Conservation (phyloP, 37 sponge, comb jelly and placozoan species). For the Aplysina aerophoba region DNA sequence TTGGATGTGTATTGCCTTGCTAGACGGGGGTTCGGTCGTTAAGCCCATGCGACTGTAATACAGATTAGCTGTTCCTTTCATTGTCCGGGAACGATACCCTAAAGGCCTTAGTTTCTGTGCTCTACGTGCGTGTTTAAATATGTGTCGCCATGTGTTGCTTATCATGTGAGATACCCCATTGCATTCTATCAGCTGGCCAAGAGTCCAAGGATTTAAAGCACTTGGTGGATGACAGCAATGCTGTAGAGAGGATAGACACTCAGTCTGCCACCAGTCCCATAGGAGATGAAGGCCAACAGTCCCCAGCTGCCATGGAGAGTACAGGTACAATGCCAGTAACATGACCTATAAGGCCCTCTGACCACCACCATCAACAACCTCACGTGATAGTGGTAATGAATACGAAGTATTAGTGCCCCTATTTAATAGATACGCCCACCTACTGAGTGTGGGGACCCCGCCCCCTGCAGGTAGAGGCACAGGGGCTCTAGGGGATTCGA, state of each 20-base stretch:
- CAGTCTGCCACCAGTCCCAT: background rate
- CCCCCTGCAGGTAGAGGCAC: too few relatives aligned
- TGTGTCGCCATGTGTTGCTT: too few relatives aligned
- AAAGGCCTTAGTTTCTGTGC: too few relatives aligned
- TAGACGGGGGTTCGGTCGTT: too few relatives aligned
- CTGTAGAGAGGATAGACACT: too few relatives aligned
- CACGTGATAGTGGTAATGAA: constrained; percentile 25
- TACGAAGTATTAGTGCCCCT: constrained; percentile 23
- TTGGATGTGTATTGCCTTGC: too few relatives aligned
- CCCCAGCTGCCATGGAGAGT: constrained; percentile 1
- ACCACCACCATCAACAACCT: constrained; percentile 14
- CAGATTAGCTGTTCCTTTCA: too few relatives aligned
- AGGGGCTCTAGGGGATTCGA: too few relatives aligned
- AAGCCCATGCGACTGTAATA: too few relatives aligned
- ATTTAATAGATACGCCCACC: constrained; percentile 34
- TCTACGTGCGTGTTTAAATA: too few relatives aligned
- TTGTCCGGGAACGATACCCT: too few relatives aligned
- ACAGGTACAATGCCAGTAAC: background rate
- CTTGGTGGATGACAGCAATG: background rate
- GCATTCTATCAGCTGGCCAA: background rate
- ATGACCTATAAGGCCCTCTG: background rate
- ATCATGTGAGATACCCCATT: too few relatives aligned
- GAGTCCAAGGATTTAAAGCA: constrained; percentile 13
- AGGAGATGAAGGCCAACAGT: background rate
- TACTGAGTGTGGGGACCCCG: background rate